phyloP scores from a whole-genome alignment of 2,113 vertebrate genomes.

The Hippocampus guttulatus region DNA sequence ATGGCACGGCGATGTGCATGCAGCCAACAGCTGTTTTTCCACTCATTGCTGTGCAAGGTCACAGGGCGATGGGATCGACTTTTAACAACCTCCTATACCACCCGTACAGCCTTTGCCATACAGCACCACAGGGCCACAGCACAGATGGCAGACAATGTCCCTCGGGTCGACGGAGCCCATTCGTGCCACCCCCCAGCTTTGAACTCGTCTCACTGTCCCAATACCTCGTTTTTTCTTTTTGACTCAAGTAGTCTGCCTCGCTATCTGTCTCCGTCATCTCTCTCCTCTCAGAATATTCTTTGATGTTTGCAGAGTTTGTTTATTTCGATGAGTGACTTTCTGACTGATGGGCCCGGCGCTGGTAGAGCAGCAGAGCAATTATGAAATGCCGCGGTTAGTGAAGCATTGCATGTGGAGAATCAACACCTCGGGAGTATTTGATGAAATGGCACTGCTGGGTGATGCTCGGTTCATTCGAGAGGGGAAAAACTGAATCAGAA shows the following conservation, averaged over 20 bases:
- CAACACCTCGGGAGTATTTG: slow-evolving; percentile 35
- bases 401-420: slow-evolving; percentile 36
- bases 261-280: slow-evolving; percentile 26
- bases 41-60: slow-evolving; percentile 52
- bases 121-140: not conserved
- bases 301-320: slow-evolving; percentile 53
- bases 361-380: slow-evolving; percentile 38
- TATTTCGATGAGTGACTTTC: slow-evolving; percentile 45
- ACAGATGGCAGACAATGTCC: slow-evolving; percentile 19
- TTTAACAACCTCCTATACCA: slow-evolving; percentile 46
- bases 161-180: slow-evolving; percentile 12
- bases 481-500: not conserved
- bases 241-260: slow-evolving; percentile 5
- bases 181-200: slow-evolving; percentile 19
- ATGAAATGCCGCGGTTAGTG: slow-evolving; percentile 42
- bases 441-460: slow-evolving; percentile 33
- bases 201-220: slow-evolving; percentile 41
- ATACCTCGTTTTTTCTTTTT: slow-evolving; percentile 13
- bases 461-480: slow-evolving; percentile 27
- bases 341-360: slow-evolving; percentile 37
- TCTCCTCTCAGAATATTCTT: slow-evolving; percentile 31
- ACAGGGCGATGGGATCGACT: slow-evolving; percentile 48
- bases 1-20: slow-evolving; percentile 40
- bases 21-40: slow-evolving; percentile 60
- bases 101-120: slow-evolving; percentile 21